phyloP scores from a whole-genome alignment of 2,113 vertebrate species.

The Guaruba guarouba region DNA sequence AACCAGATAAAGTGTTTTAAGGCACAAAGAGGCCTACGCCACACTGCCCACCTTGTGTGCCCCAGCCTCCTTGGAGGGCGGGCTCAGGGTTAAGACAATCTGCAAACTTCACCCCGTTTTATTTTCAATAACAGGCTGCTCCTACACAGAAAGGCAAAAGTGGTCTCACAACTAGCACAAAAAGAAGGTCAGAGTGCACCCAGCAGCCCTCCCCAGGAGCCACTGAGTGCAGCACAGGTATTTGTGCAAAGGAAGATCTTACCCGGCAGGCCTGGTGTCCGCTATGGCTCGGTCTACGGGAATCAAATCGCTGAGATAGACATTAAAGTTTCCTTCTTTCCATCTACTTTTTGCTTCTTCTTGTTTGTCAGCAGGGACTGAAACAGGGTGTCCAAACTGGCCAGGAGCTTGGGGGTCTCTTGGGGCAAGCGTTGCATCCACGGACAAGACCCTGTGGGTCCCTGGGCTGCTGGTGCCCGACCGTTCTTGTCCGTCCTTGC shows the following conservation, averaged over 20 bases:
- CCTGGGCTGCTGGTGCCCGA: not conserved
- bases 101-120: too few relatives aligned
- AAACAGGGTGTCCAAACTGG: conserved; percentile 85
- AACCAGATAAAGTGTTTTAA: accelerated
- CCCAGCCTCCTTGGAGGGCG: accelerated
- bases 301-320: conserved; percentile 93
- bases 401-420: conserved; percentile 83
- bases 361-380: conserved; percentile 76
- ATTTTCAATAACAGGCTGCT: not conserved
- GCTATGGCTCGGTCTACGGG: conserved; percentile 88
- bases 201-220: not conserved
- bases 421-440: conserved; percentile 82
- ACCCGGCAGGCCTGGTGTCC: conserved; percentile 90
- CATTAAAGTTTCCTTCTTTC: conserved; percentile 95
- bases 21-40: not conserved
- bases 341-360: conserved; percentile 82
- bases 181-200: accelerated
- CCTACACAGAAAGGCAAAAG: not conserved
- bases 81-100: accelerated
- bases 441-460: conserved; percentile 78
- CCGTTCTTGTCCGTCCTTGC: not conserved
- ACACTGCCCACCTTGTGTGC: accelerated
- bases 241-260: conserved; percentile 63
- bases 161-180: accelerated
- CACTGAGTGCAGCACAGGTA: accelerated